These are phyloP conservation scores for Brachyhypopomus occidentalis DNA, from an alignment of 2,113 vertebrate species.

Conservation along the genomic window DNA sequence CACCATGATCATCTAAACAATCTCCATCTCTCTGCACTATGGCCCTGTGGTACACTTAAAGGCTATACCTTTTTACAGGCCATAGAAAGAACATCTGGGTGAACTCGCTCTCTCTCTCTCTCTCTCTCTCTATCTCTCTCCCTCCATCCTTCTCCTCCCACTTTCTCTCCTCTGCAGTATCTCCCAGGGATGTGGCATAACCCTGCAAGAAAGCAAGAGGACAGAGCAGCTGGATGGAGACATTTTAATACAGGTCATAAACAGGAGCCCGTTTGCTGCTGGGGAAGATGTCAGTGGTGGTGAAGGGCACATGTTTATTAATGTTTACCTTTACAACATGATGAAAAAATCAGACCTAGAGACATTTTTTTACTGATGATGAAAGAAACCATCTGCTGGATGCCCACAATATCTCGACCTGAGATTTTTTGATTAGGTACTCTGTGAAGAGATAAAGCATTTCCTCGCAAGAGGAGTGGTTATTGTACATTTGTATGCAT, in stretches of 20 bases:
- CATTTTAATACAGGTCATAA: conserved; percentile 46
- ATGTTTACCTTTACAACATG: conserved; percentile 23
- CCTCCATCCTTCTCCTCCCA: neutral
- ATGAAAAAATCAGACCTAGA: conserved; percentile 22
- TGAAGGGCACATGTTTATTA: conserved; percentile 40
- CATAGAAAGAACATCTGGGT: conserved; percentile 31
- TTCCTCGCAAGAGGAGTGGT: neutral
- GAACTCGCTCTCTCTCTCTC: conserved; percentile 19
- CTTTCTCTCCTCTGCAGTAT: neutral
- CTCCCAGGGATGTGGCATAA: conserved; percentile 11
- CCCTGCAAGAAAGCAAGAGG: conserved; percentile 16
- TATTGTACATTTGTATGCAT: neutral
- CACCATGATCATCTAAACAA: conserved; percentile 33
- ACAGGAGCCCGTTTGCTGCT: conserved; percentile 36
- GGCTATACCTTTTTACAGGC: conserved; percentile 36
- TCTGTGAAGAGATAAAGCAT: neutral
- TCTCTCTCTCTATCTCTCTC: conserved; percentile 13
- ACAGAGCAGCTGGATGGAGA: conserved; percentile 12
- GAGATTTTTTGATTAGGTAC: neutral
- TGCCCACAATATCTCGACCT: conserved; percentile 1
- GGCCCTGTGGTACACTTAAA: conserved; percentile 9
- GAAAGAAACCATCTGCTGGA: conserved; percentile 22
- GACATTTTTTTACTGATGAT: conserved; percentile 13
- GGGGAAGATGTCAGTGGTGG: conserved; percentile 34
- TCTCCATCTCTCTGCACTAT: conserved; percentile 19